Conservation (phyloP, 2,113 vertebrate genomes). For the Sinosuthora webbiana region DNA sequence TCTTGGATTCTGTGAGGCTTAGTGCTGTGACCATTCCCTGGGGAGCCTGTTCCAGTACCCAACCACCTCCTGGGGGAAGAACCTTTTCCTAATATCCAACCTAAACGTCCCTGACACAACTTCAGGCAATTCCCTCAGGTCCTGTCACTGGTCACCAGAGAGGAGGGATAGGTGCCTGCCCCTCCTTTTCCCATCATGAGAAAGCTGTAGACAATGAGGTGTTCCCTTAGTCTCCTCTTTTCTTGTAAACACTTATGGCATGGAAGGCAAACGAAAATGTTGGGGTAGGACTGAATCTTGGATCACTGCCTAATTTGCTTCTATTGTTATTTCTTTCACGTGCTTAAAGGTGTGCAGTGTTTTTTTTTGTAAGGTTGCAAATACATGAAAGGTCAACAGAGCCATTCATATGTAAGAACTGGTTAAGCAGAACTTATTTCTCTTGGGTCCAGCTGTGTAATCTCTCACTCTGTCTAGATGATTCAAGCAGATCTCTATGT, state of each 20-base stretch:
- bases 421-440: neutral
- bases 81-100: too few species aligned
- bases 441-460: neutral
- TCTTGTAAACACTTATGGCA: neutral
- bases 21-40: too few species aligned
- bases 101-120: neutral
- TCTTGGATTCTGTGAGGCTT: neutral
- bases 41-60: neutral
- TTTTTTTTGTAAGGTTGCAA: neutral
- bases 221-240: neutral
- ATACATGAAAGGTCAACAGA: neutral
- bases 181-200: neutral
- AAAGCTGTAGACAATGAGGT: neutral
- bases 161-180: neutral
- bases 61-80: rapidly evolving
- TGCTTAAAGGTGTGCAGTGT: rapidly evolving
- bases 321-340: neutral
- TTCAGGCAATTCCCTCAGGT: too few species aligned
- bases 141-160: neutral
- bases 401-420: neutral
- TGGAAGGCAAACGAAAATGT: neutral
- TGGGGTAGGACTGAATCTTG: neutral
- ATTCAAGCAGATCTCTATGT: neutral
- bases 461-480: neutral
- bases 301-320: neutral